Base-by-base conservation (phyloP, 2,888 invertebrate genomes). In the Acheta domesticus region DNA sequence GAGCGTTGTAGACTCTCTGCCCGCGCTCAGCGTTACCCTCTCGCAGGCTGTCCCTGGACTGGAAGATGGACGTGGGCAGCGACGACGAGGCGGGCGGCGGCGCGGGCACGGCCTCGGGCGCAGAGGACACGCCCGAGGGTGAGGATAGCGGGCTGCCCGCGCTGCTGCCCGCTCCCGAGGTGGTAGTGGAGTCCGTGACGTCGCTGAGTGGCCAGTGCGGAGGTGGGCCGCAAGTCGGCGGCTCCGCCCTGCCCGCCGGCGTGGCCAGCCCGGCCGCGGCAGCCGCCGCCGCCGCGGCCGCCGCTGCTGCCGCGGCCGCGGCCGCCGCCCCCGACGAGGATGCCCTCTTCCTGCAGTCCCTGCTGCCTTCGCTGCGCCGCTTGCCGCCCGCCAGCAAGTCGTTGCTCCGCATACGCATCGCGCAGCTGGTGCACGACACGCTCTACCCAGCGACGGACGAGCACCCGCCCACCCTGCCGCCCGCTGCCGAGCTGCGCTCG, bases 331-430 rank as follows among this genome's bases (percentile, higher is more conserved):
- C 48, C 48, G 76, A 76, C 76, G 76, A 76, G 76, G 76, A 76
- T 19, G 76, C 48, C 11, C 48, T 76, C 8, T 76, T 76, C 76
- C 48, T 76, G n/a, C 76, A 49, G 12, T 48, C 76, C 5, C 48
- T 76, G 3, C 49, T 76, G n/a, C 76, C 76, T n/a, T 48, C 48
- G 8, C 49, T 76, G 12, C 23, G 76, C 4, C 76, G 76, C 76
- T 20, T 76, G 36, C 48, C 48, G 12, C 76, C 76, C 11, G 75
- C 62, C 77, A 76, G 79, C 73, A 81, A 74, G 79, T 82, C 80
- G 75, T 80, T 78, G 75, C n/a, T 78, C 21, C 21, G 48, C 23
- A 48, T 74, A n/a, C 76, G 49, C 12, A 76, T 76, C 12, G 48
- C 76, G 1, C 76, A 76, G 48, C 48, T 76, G 14, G 76, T 75